Percentiles rank a stretch among this genome's conserved stretches.
phyloP scores from a whole-genome alignment of 2,888 invertebrate species.

The Xanthorhoe designata region DNA sequence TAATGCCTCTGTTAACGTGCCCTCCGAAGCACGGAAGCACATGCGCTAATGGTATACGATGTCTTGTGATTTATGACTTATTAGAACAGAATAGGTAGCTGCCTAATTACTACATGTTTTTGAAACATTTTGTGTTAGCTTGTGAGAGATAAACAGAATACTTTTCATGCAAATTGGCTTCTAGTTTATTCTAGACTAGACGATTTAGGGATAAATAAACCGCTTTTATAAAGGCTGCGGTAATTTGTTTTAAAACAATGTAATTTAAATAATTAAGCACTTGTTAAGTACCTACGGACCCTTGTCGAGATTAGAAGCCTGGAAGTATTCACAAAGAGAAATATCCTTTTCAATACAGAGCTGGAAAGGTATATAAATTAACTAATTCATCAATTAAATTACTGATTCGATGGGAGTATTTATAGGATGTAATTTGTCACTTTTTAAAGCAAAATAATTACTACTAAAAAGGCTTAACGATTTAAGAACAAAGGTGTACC shows the following conservation, averaged over 20 bases:
- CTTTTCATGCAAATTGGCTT: slow-evolving; percentile 37
- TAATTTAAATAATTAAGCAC: slow-evolving; percentile 34
- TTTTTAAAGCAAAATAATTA: too few species aligned
- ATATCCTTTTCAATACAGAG: slow-evolving; percentile 27
- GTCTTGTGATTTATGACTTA: background rate
- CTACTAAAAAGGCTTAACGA: background rate
- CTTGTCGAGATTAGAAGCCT: slow-evolving; percentile 29
- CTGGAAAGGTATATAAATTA: slow-evolving; percentile 19
- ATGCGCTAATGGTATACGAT: too few species aligned
- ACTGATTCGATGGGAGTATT: background rate
- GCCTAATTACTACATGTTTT: slow-evolving; percentile 4
- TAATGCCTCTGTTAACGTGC: too few species aligned
- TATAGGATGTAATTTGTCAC: background rate
- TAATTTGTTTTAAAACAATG: slow-evolving; percentile 31
- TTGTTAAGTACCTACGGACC: slow-evolving; percentile 33
- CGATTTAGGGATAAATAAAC: slow-evolving; percentile 25
- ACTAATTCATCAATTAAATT: slow-evolving; percentile 6
- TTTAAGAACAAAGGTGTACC: background rate
- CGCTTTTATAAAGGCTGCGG: slow-evolving; percentile 23
- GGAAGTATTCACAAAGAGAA: slow-evolving; percentile 22
- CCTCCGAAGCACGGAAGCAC: too few species aligned
- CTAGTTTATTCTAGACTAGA: slow-evolving; percentile 25
- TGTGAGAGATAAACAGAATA: slow-evolving; percentile 31
- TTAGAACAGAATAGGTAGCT: background rate
- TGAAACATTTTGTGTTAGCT: background rate